phyloP scores from a whole-genome alignment of 2,113 vertebrate genomes.

The Rhabdomys dilectus region DNA sequence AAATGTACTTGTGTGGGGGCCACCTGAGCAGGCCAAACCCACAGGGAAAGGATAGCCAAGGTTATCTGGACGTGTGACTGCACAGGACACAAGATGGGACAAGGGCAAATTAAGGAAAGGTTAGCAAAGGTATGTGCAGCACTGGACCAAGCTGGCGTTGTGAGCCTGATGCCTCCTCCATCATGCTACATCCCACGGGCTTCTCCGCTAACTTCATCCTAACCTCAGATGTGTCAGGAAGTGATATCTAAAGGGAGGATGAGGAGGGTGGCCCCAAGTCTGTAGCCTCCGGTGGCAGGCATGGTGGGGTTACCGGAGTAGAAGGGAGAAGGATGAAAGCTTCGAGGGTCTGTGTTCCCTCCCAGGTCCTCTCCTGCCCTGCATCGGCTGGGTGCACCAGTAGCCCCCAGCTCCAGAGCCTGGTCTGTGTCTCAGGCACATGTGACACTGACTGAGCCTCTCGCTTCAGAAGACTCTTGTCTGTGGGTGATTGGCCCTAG shows the following conservation, averaged over 20 bases:
- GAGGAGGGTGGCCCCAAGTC: neutral
- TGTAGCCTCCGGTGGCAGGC: neutral
- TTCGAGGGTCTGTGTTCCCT: neutral
- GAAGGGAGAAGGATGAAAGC: neutral
- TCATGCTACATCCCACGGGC: accelerated
- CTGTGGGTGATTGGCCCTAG: neutral
- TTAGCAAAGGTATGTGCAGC: neutral
- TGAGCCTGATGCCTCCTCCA: neutral
- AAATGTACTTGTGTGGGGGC: neutral
- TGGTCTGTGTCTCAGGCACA: neutral
- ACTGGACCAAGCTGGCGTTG: neutral
- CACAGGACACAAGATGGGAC: neutral
- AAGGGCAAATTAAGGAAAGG: neutral
- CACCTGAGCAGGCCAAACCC: neutral
- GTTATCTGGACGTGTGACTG: neutral
- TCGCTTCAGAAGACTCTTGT: neutral
- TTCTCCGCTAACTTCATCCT: neutral
- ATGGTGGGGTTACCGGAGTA: neutral
- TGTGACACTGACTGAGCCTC: neutral
- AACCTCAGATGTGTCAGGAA: neutral
- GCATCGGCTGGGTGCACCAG: neutral
- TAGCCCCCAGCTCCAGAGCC: neutral
- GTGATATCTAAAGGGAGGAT: neutral
- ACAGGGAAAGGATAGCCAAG: neutral
- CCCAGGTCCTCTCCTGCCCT: neutral